Conservation (phyloP, 1,140 invertebrate species). For the Diploscapter pachys region DNA sequence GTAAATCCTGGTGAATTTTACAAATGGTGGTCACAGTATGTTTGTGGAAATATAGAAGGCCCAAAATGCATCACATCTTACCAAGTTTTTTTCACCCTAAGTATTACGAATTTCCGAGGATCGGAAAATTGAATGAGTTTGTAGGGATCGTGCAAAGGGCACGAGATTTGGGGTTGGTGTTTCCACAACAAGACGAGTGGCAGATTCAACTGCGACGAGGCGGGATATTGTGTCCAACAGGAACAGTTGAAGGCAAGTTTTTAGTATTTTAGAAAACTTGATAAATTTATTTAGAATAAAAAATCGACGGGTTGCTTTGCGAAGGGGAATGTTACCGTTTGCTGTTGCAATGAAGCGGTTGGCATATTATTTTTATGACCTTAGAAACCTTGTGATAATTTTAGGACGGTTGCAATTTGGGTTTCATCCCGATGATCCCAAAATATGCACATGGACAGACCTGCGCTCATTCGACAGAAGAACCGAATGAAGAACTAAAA, state of each 20-base stretch:
- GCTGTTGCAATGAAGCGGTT: conserved; percentile 29
- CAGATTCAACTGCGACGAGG: conserved; percentile 27
- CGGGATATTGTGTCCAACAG: conserved; percentile 17
- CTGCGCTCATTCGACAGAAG: conserved; percentile 20
- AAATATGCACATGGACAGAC: conserved; percentile 21
- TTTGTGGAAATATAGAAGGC: too few species aligned
- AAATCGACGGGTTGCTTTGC: conserved; percentile 23
- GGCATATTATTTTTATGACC: not conserved
- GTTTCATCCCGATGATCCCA: conserved; percentile 14
- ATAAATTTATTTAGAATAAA: conserved; percentile 11
- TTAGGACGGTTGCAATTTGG: conserved; percentile 27
- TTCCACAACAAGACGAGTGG: conserved; percentile 32
- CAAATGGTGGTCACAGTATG: too few species aligned
- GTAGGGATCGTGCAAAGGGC: conserved; percentile 25
- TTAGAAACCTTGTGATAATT: not conserved
- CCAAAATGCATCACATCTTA: too few species aligned
- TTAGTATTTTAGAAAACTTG: not conserved
- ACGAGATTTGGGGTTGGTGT: conserved; percentile 33
- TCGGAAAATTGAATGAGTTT: too few species aligned
- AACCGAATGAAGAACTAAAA: conserved; percentile 18
- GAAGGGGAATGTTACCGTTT: conserved; percentile 19
- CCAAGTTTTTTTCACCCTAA: too few species aligned
- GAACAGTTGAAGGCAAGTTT: not conserved
- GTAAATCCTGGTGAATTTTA: too few species aligned
- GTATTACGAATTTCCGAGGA: too few species aligned